Percentiles rank a stretch among this genome's conserved stretches.
Conservation (phyloP, 2,113 vertebrate species). For the Hemichromis elongatus region DNA sequence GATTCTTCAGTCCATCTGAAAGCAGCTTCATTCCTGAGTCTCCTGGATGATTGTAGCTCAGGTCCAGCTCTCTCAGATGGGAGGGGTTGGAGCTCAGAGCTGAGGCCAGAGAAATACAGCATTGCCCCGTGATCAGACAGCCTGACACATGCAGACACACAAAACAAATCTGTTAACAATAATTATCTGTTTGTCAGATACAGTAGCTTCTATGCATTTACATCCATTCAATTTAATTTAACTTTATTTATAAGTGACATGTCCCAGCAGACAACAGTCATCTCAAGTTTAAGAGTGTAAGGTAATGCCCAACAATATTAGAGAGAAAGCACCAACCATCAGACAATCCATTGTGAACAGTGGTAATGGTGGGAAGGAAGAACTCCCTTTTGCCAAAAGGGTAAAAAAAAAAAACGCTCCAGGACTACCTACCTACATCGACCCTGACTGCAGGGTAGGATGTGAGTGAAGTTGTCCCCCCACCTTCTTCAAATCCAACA, state of each 20-base stretch:
- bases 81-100: background rate
- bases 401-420: background rate
- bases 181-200: background rate
- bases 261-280: background rate
- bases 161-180: background rate
- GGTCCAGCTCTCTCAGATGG: too few relatives aligned
- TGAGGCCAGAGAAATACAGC: background rate
- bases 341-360: background rate
- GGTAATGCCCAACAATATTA: background rate
- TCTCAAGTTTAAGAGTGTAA: background rate
- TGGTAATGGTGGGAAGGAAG: background rate
- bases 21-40: background rate
- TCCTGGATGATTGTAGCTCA: too few relatives aligned
- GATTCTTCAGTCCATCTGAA: background rate
- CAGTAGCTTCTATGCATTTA: background rate
- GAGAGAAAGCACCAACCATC: background rate
- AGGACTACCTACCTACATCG: background rate
- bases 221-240: background rate
- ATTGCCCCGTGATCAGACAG: too few relatives aligned
- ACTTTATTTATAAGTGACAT: background rate
- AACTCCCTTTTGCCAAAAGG: background rate
- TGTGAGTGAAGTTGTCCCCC: too few relatives aligned
- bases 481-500: too few relatives aligned
- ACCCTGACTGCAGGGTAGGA: background rate
- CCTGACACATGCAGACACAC: background rate